Conservation (phyloP, 2,797 vertebrate species). For the Acipenser transmontanus region DNA sequence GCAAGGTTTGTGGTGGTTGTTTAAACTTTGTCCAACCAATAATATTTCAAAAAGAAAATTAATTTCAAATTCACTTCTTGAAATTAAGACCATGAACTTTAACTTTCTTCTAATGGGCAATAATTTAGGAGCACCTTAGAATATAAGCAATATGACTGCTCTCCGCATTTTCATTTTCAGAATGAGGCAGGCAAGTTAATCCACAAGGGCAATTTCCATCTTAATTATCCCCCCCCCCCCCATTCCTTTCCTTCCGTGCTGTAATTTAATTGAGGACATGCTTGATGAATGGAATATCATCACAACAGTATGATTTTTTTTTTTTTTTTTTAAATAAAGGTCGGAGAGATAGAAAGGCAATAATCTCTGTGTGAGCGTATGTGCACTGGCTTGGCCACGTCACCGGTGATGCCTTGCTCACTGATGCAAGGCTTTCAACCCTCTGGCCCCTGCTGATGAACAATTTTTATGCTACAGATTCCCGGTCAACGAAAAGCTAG, state of each 20-base stretch:
- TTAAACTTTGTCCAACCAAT: too few species aligned
- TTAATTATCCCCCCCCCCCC: too few species aligned
- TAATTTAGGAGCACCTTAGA: too few species aligned
- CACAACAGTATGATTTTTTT: slow-evolving; percentile 12
- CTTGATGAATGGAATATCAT: slow-evolving; percentile 6
- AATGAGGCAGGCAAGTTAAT: too few species aligned
- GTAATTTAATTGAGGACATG: slow-evolving; percentile 4
- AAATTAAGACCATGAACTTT: too few species aligned
- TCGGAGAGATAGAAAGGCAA: slow-evolving; percentile 1
- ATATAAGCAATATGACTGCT: too few species aligned
- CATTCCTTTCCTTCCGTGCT: neutral
- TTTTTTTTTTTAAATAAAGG: slow-evolving; percentile 5
- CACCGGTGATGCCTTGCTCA: slow-evolving; percentile 7
- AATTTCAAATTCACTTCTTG: too few species aligned
- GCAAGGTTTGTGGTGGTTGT: too few species aligned
- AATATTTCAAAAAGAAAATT: too few species aligned
- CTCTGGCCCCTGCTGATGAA: slow-evolving; percentile 10
- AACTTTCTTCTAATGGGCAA: too few species aligned
- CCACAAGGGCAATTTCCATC: too few species aligned
- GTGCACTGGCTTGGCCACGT: slow-evolving; percentile 5
- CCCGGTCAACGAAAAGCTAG: slow-evolving; percentile 1
- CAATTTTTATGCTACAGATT: slow-evolving; percentile 11
- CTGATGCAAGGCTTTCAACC: slow-evolving; percentile 5
- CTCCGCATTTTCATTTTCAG: too few species aligned
- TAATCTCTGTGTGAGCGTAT: neutral